Evolutionary conservation across 2,797 vertebrate genomes (phyloP).

Genomic region (Amphiprion clarkii): DNA sequence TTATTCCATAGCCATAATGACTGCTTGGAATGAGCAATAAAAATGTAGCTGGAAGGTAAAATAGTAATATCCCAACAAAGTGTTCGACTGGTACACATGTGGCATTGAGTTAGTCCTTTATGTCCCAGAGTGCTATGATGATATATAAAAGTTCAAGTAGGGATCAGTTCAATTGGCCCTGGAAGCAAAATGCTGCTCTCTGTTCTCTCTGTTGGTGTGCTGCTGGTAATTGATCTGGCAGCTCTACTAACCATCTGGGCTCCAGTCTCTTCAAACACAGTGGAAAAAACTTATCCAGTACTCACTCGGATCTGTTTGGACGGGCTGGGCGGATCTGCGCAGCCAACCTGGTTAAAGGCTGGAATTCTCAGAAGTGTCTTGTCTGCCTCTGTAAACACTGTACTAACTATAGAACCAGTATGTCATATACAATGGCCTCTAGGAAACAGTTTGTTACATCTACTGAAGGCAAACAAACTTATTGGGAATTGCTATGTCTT

Average conservation of each 20-base stretch:
- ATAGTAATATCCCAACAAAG: constrained; percentile 35
- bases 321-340: constrained; percentile 24
- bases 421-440: neutral
- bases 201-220: constrained; percentile 65
- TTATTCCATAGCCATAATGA: constrained; percentile 46
- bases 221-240: constrained; percentile 82
- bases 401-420: constrained; percentile 22
- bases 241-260: constrained; percentile 77
- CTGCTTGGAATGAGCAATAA: constrained; percentile 63
- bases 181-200: constrained; percentile 58
- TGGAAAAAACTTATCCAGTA: constrained; percentile 29
- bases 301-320: constrained; percentile 65
- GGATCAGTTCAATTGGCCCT: constrained; percentile 60
- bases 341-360: constrained; percentile 27
- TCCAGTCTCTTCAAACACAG: constrained; percentile 70
- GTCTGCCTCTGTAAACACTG: constrained; percentile 33
- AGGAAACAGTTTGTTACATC: neutral
- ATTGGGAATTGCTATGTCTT: neutral
- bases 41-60: constrained; percentile 60
- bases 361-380: constrained; percentile 24
- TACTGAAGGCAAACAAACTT: too few relatives aligned
- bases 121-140: constrained; percentile 64
- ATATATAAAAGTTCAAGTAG: constrained; percentile 67
- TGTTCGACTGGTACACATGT: constrained; percentile 52
- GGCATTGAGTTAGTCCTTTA: constrained; percentile 61